These are phyloP conservation scores for Siniperca knerii DNA, from an alignment of 2,113 vertebrate genomes.

Conservation along the genomic window DNA sequence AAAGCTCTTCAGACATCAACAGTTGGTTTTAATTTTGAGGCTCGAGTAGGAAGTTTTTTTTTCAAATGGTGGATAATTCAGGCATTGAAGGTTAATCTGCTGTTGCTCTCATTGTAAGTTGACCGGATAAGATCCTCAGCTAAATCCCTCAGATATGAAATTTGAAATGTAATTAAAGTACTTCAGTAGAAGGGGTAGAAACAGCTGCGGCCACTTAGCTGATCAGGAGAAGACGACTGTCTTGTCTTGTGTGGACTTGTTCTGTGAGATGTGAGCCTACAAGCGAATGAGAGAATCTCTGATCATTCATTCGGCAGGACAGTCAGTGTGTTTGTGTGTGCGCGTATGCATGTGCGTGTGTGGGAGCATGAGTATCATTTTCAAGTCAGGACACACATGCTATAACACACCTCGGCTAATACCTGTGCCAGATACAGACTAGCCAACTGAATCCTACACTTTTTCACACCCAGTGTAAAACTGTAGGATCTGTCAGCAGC, in stretches of 20 bases:
- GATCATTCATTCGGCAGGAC: constrained; percentile 18
- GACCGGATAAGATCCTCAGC: constrained; percentile 48
- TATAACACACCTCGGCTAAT: constrained; percentile 36
- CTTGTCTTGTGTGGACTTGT: constrained; percentile 50
- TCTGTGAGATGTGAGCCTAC: constrained; percentile 32
- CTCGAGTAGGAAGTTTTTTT: constrained; percentile 40
- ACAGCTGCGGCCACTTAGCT: constrained; percentile 51
- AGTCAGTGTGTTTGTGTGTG: neutral
- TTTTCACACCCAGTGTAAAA: constrained; percentile 33
- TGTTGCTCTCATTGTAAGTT: constrained; percentile 36
- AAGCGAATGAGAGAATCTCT: constrained; percentile 31
- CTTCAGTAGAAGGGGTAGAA: constrained; percentile 39
- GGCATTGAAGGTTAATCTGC: constrained; percentile 42
- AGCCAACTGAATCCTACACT: constrained; percentile 53
- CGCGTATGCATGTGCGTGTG: neutral
- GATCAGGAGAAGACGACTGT: neutral
- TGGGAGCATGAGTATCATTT: constrained; percentile 7
- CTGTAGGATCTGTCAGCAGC: constrained; percentile 36
- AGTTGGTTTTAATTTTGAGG: constrained; percentile 6
- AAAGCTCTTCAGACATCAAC: constrained; percentile 5
- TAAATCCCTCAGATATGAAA: constrained; percentile 46
- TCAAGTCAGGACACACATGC: constrained; percentile 46
- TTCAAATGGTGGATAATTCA: constrained; percentile 40
- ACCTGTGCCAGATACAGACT: constrained; percentile 36
- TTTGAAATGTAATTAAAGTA: constrained; percentile 60